Base-by-base conservation (phyloP, 2,113 vertebrate genomes). In the Lophochroa leadbeateri region DNA sequence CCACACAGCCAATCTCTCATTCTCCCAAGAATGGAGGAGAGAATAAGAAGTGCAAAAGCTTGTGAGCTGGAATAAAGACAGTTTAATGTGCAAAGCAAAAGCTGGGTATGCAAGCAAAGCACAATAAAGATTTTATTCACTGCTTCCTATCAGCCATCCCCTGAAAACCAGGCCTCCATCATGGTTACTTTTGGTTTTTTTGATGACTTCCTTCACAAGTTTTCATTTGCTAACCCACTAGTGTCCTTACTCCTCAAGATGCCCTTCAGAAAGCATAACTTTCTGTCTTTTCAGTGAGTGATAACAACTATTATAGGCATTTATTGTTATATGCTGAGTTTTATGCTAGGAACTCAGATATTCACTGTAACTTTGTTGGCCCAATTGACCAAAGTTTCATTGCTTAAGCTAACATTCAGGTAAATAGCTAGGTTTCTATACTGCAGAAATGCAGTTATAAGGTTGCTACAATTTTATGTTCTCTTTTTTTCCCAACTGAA, bases 1-100 rank as follows among this genome's bases (percentile, higher is more conserved):
- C 9, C 39, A 19, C 12, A 7, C n/a, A 68, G 25, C 16, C 0
- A 0, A 14, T 53, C 3, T 0, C 7, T 89, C 12, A 6, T 8
- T 52, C 5, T 25, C 7, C 2, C 25, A 17, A 10, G 29, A 44
- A 28, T 43, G 17, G 25, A 13, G 7, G n/a, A 60, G 19, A 64
- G 41, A 63, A 43, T 33, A 12, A 4, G 18, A 10, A 28, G 5
- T 47, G 9, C 9, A 58, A 24, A 23, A 58, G 21, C 57, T 58
- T 58, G 13, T 58, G 33, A 58, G 57, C 33, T 16, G 4, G 20
- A 35, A 24, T 58, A 58, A 58, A 58, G 55, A 23, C 55, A 24
- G 33, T 24, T 58, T 35, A 58, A 58, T 16, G 33, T 35, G 21
- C 57, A 58, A 35, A 58, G 21, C 33, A 35, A 58, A n/a, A 58